Evolutionary conservation across 2,113 vertebrate species (phyloP).

Genomic region (Cyrtonyx montezumae): DNA sequence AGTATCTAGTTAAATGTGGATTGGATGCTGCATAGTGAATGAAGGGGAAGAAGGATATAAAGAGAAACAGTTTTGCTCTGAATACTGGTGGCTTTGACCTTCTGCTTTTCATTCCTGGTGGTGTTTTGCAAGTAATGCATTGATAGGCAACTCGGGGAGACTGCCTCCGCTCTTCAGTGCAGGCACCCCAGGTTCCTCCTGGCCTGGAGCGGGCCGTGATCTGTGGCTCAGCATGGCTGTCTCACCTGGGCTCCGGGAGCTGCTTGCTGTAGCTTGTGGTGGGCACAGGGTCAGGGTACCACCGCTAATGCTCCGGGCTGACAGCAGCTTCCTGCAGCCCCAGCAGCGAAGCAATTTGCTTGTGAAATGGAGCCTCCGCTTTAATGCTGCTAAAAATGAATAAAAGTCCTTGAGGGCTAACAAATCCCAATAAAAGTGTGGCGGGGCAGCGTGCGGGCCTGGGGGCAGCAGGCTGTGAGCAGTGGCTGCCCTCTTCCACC

Average conservation of each 20-base stretch:
- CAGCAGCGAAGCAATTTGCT: background rate
- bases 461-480: too few species aligned
- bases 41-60: too few species aligned
- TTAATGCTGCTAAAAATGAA: constrained; percentile 55
- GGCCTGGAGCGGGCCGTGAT: too few species aligned
- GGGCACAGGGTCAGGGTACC: background rate
- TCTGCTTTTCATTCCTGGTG: background rate
- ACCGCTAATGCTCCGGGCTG: constrained; percentile 25
- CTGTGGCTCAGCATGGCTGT: background rate
- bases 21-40: background rate
- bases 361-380: constrained; percentile 47
- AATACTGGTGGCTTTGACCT: background rate
- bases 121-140: background rate
- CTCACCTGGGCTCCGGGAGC: background rate
- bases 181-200: too few species aligned
- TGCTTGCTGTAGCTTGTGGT: background rate
- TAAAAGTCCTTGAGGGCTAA: constrained; percentile 57
- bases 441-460: too few species aligned
- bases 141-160: background rate
- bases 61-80: background rate
- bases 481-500: too few species aligned
- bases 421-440: constrained; percentile 34
- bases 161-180: background rate
- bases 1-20: background rate
- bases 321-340: background rate